Base-by-base conservation (phyloP, 2,888 invertebrate species). In the Nycteola revayana region DNA sequence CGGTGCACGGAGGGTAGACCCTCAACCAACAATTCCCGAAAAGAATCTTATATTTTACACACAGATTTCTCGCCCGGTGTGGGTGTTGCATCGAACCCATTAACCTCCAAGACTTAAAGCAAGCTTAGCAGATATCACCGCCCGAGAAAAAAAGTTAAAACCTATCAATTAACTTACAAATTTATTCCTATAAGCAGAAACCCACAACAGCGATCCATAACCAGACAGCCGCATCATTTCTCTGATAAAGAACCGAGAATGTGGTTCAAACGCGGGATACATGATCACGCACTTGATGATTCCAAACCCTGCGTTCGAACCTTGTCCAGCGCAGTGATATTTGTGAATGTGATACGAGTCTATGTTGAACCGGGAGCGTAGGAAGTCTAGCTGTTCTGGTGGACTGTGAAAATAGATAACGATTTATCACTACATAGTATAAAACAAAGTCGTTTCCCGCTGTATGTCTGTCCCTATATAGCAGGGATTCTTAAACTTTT, bases 141-240 rank as follows among this genome's bases (percentile, higher is more conserved):
- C n/a, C n/a, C n/a, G n/a, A n/a, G n/a, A n/a, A n/a, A n/a, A n/a
- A n/a, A n/a, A n/a, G n/a, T n/a, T n/a, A n/a, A n/a, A n/a, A n/a
- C n/a, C n/a, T n/a, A n/a, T n/a, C n/a, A n/a, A n/a, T n/a, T 14
- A 14, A 14, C 5, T 52, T 44, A 86, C 87, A 81, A 74, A 75
- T 75, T 85, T 86, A 55, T 77, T 83, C 10, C 82, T 74, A 39
- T 85, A 84, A 4, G 72, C 74, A 0, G 84, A 81, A 33, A 85
- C 46, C 83, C 86, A 87, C 40, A 85, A 32, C 9, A 87, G 32
- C 3, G 72, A 49, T n/a, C 43, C 60, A 36, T 79, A 78, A 0
- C 87, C 88, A 20, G 88, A 87, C 0, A 91, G 58, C 4, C 93
- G 75, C 84, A 92, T 89, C 36, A 93, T 70, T 54, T 94, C 94